phyloP scores from a whole-genome alignment of 2,113 vertebrate species.

The Pimephales promelas region DNA sequence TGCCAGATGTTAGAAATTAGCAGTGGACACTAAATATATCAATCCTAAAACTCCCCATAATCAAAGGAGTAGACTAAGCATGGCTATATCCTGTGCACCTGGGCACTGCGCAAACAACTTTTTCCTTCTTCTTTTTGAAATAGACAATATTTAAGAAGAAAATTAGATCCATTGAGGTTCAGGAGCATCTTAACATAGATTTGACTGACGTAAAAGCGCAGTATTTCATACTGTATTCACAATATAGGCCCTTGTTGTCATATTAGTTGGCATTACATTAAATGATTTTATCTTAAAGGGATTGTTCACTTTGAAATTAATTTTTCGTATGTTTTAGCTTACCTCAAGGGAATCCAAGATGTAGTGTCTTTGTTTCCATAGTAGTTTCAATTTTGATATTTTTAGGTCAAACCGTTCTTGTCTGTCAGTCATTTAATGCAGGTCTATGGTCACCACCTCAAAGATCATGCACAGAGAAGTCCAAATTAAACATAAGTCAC shows the following conservation, averaged over 20 bases:
- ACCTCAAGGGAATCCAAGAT: no score
- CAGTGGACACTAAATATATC: conserved; percentile 45
- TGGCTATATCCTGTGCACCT: conserved; percentile 19
- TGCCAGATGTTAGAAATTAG: conserved; percentile 11
- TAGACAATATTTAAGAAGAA: background rate
- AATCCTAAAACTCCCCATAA: background rate
- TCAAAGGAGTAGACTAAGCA: background rate
- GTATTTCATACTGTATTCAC: background rate
- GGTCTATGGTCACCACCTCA: no score
- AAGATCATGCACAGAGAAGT: no score
- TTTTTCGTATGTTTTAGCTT: no score
- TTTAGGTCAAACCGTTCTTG: no score
- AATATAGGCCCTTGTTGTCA: background rate
- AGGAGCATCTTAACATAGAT: no score
- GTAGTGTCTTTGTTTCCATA: no score
- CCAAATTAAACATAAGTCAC: no score
- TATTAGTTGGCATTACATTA: background rate
- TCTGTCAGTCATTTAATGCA: no score
- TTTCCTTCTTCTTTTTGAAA: background rate
- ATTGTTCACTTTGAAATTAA: no score
- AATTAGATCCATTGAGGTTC: background rate
- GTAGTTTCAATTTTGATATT: no score
- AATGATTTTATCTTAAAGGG: background rate
- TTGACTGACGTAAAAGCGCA: background rate
- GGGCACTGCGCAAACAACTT: background rate